Conservation (phyloP, 2,113 vertebrate species). For the Sinocyclocheilus grahami region DNA sequence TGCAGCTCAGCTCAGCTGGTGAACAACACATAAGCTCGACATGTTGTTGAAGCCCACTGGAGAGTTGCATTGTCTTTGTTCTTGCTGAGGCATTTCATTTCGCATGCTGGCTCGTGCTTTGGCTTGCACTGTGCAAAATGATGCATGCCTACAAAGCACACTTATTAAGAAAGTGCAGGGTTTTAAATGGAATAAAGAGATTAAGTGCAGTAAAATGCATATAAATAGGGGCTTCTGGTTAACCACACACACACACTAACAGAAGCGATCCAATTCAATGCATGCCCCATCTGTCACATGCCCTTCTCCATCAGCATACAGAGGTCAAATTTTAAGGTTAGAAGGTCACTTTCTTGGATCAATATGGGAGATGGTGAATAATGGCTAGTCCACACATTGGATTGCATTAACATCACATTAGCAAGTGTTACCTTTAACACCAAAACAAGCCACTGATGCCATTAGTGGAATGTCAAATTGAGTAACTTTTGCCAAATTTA, state of each 20-base stretch:
- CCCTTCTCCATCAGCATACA: background rate
- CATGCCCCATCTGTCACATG: background rate
- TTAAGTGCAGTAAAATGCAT: background rate
- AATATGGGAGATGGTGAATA: slow-evolving; percentile 6
- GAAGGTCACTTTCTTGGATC: slow-evolving; percentile 2
- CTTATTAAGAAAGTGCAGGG: background rate
- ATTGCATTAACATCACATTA: background rate
- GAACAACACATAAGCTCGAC: background rate
- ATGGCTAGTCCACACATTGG: background rate
- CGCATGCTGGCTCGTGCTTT: background rate
- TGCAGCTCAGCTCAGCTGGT: slow-evolving; percentile 6
- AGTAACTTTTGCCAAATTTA: background rate
- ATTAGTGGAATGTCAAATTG: background rate
- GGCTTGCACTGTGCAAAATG: background rate
- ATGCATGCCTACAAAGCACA: background rate
- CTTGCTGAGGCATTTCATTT: background rate
- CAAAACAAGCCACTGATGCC: background rate
- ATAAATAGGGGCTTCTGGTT: background rate
- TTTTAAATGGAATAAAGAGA: background rate
- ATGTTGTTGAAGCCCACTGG: slow-evolving; percentile 1
- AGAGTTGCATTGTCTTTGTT: slow-evolving; percentile 27
- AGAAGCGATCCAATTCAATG: background rate
- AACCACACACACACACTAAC: no score
- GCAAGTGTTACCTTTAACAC: background rate
- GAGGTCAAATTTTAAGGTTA: background rate